Evolutionary conservation across 2,797 vertebrate species (phyloP).

Genomic region (Fistularia commersonii): DNA sequence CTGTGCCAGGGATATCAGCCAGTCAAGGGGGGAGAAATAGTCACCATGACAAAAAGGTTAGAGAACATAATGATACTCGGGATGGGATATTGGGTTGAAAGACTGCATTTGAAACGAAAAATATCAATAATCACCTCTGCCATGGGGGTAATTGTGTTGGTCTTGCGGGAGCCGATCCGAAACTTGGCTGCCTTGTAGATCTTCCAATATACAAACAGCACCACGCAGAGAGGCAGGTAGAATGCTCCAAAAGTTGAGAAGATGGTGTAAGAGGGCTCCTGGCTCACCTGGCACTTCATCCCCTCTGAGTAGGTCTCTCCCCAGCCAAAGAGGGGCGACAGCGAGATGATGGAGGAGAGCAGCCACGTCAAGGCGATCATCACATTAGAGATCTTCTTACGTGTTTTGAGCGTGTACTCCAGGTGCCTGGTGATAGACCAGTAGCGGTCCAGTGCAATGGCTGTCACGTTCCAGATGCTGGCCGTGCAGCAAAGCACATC

Average conservation of each 20-base stretch:
- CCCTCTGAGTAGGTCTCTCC: constrained; percentile 87
- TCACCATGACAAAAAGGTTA: background rate
- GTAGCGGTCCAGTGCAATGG: constrained; percentile 95
- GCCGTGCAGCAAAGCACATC: constrained; percentile 97
- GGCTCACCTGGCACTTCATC: constrained; percentile 91
- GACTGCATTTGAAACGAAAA: background rate
- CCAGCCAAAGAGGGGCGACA: constrained; percentile 93
- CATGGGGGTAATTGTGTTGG: constrained; percentile 88
- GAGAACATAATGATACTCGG: background rate
- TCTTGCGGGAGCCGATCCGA: constrained; percentile 86
- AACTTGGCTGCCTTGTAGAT: constrained; percentile 96
- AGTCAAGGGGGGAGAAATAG: constrained; percentile 1
- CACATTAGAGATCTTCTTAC: constrained; percentile 88
- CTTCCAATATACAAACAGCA: constrained; percentile 97
- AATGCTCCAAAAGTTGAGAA: constrained; percentile 97
- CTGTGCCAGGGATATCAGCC: constrained; percentile 5
- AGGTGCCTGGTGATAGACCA: constrained; percentile 96
- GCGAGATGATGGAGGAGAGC: constrained; percentile 88
- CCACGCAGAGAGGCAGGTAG: constrained; percentile 92
- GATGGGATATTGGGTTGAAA: background rate
- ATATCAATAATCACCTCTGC: constrained; percentile 70
- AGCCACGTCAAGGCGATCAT: constrained; percentile 94
- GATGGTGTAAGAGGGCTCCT: constrained; percentile 89
- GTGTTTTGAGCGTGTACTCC: constrained; percentile 87
- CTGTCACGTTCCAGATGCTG: constrained; percentile 98